Percentiles rank a stretch among this genome's conserved stretches.
Conservation (phyloP, 2,113 vertebrate species). For the Chiloscyllium plagiosum region DNA sequence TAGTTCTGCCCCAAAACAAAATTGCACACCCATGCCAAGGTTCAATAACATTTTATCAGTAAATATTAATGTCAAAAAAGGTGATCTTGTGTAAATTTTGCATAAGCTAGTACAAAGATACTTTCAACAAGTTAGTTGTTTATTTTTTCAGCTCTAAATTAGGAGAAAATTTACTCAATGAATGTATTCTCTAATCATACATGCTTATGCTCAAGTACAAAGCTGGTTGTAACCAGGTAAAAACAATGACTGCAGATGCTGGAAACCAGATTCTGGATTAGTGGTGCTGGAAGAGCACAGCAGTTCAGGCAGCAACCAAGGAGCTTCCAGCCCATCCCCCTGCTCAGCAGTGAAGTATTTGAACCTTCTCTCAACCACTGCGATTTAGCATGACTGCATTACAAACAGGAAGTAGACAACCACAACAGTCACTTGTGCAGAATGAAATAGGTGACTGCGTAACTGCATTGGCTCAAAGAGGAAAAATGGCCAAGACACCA, state of each 20-base stretch:
- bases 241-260: no score
- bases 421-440: neutral
- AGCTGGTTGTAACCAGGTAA: neutral
- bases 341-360: neutral
- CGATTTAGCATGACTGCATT: neutral
- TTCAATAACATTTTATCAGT: neutral
- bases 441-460: neutral
- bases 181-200: neutral
- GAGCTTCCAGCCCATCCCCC: neutral
- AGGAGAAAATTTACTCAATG: neutral
- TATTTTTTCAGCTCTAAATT: neutral
- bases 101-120: neutral
- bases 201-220: neutral
- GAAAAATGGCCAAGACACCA: neutral
- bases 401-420: neutral
- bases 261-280: no score
- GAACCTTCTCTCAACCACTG: neutral
- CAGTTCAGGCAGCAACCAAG: no score
- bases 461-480: neutral
- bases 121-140: neutral
- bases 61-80: neutral
- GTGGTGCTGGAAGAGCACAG: no score
- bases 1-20: neutral
- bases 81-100: neutral
- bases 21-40: neutral